A percentile compares a stretch with the other conserved stretches of the same genome.
phyloP scores from a whole-genome alignment of 2,797 vertebrate genomes.

The Poeciliopsis infans region DNA sequence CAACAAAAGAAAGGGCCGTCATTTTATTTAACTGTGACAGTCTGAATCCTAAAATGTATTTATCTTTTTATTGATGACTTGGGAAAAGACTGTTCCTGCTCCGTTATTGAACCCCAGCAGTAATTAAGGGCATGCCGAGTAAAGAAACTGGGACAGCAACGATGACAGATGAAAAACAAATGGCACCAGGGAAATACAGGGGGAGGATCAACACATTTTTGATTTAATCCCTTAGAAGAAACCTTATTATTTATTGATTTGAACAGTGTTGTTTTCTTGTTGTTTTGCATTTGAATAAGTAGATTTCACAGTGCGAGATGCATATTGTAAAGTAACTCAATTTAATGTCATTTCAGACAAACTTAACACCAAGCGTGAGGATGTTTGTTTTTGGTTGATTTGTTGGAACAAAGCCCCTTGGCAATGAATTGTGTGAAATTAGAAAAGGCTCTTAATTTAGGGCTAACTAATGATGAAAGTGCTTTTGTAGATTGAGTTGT shows the following conservation, averaged over 20 bases:
- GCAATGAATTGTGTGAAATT: background rate
- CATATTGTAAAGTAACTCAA: background rate
- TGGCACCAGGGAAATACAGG: background rate
- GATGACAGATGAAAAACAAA: background rate
- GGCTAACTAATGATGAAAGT: background rate
- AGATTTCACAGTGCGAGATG: background rate
- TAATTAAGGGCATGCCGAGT: background rate
- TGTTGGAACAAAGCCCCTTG: background rate
- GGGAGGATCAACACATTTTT: conserved; percentile 3
- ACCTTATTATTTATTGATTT: background rate
- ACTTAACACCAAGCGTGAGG: background rate
- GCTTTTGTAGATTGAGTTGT: background rate
- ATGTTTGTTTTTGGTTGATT: background rate
- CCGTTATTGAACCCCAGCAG: accelerated
- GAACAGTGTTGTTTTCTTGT: background rate
- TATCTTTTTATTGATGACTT: background rate
- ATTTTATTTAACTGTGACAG: background rate
- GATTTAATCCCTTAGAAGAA: background rate
- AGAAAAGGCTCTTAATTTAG: background rate
- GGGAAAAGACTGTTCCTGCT: background rate
- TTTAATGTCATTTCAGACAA: background rate
- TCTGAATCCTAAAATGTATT: conserved; percentile 4
- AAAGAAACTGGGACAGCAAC: background rate
- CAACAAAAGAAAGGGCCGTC: background rate
- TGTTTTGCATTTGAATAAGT: background rate